Evolutionary conservation across 1,140 invertebrate species (phyloP).

Genomic region (Musca vetustissima): DNA sequence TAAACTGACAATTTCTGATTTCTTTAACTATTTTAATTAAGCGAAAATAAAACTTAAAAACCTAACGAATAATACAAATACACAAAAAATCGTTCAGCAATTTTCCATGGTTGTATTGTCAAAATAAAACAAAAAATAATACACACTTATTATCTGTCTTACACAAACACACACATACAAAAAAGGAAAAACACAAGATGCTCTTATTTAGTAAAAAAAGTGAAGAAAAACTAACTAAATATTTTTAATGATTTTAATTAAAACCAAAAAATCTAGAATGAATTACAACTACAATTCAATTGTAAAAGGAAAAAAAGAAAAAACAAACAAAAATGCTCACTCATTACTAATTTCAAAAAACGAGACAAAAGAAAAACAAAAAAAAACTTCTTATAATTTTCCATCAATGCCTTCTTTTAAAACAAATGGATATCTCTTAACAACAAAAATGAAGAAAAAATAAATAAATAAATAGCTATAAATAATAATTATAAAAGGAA

Average conservation of each 20-base stretch:
- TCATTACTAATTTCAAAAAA: neutral
- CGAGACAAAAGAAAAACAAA: no score
- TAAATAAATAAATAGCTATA: neutral
- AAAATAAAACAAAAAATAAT: neutral
- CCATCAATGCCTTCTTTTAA: constrained; percentile 22
- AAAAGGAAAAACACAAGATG: constrained; percentile 27
- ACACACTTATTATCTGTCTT: no score
- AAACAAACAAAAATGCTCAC: neutral
- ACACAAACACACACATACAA: neutral
- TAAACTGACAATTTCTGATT: no score
- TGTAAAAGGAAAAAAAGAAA: constrained; percentile 17
- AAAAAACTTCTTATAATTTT: constrained; percentile 10
- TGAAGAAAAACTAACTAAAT: no score
- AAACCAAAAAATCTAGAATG: neutral
- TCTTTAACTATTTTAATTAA: neutral
- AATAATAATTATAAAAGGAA: neutral
- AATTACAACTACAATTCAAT: constrained; percentile 1
- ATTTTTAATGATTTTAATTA: constrained; percentile 20
- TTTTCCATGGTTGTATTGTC: constrained; percentile 50
- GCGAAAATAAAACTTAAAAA: constrained; percentile 27
- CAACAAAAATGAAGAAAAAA: constrained; percentile 5
- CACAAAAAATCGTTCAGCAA: constrained; percentile 40
- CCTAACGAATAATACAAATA: constrained; percentile 30
- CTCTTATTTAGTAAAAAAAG: constrained; percentile 27
- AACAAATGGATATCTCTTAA: neutral